Base-by-base conservation (phyloP, 2,797 vertebrate species). In the Heterohyrax brucei region DNA sequence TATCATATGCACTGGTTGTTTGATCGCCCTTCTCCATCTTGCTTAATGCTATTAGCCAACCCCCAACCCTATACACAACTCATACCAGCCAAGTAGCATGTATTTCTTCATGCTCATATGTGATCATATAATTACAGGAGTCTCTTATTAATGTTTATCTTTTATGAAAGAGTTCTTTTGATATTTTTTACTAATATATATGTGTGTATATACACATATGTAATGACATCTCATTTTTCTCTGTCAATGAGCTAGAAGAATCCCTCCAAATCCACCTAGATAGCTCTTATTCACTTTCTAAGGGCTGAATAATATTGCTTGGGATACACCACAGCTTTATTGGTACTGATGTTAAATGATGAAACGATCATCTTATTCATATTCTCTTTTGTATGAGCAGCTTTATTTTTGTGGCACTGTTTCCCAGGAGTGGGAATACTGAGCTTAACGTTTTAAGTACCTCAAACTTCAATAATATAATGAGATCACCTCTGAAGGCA, bases 391-490 rank as follows among this genome's bases (percentile, higher is more conserved):
- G 18, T 61, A 19, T n/a, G 9, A 18, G 4, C 46, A 18, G 75
- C 61, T 76, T 75, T 68, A 72, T 48, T 48, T n/a, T 68, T 48
- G 68, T 21, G 21, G 61, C 10, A 30, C 5, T 50, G 70, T n/a
- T 70, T 62, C 44, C 13, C 28, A 77, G n/a, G 13, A 66, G 48
- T 59, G 10, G 70, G 78, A 87, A n/a, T 73, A 24, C 24, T 85
- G 28, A 48, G 8, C 64, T 64, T 46, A 78, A 48, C 13, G 26
- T 14, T 48, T 33, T 0, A 79, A 68, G 81, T 7, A 28, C 56
- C 50, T 75, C n/a, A 85, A 64, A 46, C 84, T 92, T 88, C 46
- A 19, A 77, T 26, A 83, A n/a, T 19, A 22, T 70, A 68, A 79
- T n/a, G 3, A 77, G 12, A 39, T 30, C 62, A 26, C 39, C 68